Evolutionary conservation across 2,888 invertebrate genomes (phyloP).

Genomic region (Hesperia comma): DNA sequence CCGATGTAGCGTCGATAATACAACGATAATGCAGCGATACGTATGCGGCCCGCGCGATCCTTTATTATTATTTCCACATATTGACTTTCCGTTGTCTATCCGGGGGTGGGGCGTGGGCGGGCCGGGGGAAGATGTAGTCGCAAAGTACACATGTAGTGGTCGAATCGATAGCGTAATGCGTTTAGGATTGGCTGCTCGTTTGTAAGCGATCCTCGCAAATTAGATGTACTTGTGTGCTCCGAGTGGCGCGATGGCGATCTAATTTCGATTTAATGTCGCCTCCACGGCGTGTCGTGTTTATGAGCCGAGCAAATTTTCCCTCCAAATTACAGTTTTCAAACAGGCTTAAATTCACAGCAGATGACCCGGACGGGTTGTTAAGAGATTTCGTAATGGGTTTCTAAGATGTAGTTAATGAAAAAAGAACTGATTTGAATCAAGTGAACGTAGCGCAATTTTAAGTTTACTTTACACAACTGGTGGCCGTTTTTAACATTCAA

Average conservation of each 20-base stretch:
- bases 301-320: conserved; percentile 28
- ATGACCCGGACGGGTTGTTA: not conserved
- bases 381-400: conserved; percentile 11
- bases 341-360: conserved; percentile 14
- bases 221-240: conserved; percentile 27
- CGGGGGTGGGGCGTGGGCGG: conserved; percentile 41
- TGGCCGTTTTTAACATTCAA: too few species aligned
- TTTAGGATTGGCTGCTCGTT: conserved; percentile 63
- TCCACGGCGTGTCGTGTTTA: conserved; percentile 30
- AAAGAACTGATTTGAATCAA: too few species aligned
- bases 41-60: conserved; percentile 72
- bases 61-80: conserved; percentile 83
- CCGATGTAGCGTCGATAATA: conserved; percentile 61
- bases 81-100: conserved; percentile 77
- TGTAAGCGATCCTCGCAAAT: conserved; percentile 41
- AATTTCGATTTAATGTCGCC: conserved; percentile 39
- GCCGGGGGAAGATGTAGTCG: conserved; percentile 55
- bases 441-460: too few species aligned
- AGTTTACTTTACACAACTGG: too few species aligned
- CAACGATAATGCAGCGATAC: conserved; percentile 70
- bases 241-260: conserved; percentile 17
- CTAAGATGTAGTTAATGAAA: not conserved
- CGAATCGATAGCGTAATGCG: conserved; percentile 72
- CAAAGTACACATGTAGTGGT: conserved; percentile 68
- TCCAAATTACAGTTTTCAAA: conserved; percentile 33